phyloP scores from a whole-genome alignment of 1,140 invertebrate genomes.

The Solenopsis invicta region DNA sequence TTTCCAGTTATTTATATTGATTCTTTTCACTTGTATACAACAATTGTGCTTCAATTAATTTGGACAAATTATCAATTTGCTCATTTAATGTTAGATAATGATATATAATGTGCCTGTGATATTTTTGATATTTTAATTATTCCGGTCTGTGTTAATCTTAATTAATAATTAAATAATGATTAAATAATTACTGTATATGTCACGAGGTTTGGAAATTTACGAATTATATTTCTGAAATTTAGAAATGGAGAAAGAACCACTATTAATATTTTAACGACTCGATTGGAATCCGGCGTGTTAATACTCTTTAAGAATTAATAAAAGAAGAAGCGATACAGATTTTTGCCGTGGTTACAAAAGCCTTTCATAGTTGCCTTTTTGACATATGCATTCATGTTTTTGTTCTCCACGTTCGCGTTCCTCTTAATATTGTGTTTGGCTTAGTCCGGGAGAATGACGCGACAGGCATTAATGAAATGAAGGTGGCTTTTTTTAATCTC shows the following conservation, averaged over 20 bases:
- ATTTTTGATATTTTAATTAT: constrained; percentile 28
- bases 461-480: constrained; percentile 57
- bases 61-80: neutral
- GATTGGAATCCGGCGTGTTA: neutral
- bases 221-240: neutral
- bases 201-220: neutral
- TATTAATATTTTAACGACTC: neutral
- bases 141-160: neutral
- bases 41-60: constrained; percentile 6
- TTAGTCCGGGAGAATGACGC: constrained; percentile 15
- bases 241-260: neutral
- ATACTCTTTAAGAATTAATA: neutral
- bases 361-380: neutral
- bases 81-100: constrained; percentile 16
- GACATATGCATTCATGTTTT: neutral
- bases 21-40: neutral
- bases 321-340: neutral
- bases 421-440: constrained; percentile 37
- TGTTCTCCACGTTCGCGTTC: neutral
- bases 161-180: constrained; percentile 46
- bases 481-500: constrained; percentile 50
- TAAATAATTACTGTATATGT: neutral
- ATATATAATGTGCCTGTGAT: neutral
- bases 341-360: neutral
- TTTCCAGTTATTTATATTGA: constrained; percentile 2